A percentile compares a stretch with the other conserved stretches of the same genome.
phyloP scores from a whole-genome alignment of 2,888 invertebrate genomes.

The Pterobdella sp. region DNA sequence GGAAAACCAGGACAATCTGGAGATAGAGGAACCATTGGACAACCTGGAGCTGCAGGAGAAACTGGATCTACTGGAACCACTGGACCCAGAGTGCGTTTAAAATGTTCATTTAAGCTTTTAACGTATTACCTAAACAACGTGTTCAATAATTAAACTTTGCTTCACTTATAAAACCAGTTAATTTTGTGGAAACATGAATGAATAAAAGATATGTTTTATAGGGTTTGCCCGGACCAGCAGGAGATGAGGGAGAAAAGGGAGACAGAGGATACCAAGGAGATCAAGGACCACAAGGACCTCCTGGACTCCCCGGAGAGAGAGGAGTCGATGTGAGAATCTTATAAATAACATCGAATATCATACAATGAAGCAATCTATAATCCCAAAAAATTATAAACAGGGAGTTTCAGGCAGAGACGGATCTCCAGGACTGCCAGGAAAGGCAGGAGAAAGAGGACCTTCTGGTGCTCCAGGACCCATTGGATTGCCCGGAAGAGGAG shows the following conservation, averaged over 20 bases:
- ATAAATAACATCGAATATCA: no score
- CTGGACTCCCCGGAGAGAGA: slow-evolving; percentile 29
- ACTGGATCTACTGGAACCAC: slow-evolving; percentile 32
- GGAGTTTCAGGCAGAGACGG: slow-evolving; percentile 35
- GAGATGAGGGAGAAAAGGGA: slow-evolving; percentile 29
- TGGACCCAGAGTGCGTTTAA: slow-evolving; percentile 27
- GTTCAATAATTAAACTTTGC: not conserved
- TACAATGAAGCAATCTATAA: not conserved
- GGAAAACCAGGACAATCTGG: slow-evolving; percentile 63
- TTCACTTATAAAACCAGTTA: not conserved
- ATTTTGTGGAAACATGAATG: not conserved
- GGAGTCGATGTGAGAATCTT: slow-evolving; percentile 27
- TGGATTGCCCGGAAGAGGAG: slow-evolving; percentile 60
- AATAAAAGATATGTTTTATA: slow-evolving; percentile 10
- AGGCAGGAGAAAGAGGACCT: slow-evolving; percentile 53
- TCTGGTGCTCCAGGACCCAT: slow-evolving; percentile 60
- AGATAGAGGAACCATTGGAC: slow-evolving; percentile 28
- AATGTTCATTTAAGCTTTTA: not conserved
- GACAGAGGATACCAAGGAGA: slow-evolving; percentile 31
- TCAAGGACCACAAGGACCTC: slow-evolving; percentile 27
- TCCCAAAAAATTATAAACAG: slow-evolving; percentile 8
- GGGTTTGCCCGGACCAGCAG: slow-evolving; percentile 31
- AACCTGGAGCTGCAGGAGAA: slow-evolving; percentile 28
- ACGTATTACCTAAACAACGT: not conserved
- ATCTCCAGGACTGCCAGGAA: slow-evolving; percentile 43